A percentile compares a stretch with the other conserved stretches of the same genome.
These are phyloP conservation scores for Chiloscyllium plagiosum DNA, from an alignment of 2,113 vertebrate genomes.

Conservation along the genomic window DNA sequence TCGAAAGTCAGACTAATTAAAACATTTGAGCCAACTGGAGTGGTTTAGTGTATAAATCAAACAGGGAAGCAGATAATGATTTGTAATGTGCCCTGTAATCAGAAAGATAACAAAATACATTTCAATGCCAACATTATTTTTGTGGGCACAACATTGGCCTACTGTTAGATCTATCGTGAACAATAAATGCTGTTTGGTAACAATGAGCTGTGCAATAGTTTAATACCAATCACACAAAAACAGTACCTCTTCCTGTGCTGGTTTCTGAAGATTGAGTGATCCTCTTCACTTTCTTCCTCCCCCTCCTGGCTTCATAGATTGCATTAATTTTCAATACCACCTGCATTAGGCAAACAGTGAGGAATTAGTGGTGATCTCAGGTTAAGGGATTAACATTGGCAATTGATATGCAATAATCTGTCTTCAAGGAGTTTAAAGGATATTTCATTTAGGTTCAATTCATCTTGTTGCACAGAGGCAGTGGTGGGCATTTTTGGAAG, in stretches of 20 bases:
- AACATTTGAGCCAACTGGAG: not conserved
- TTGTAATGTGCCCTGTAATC: not conserved
- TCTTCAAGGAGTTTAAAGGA: not conserved
- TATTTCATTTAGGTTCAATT: not conserved
- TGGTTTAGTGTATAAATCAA: not conserved
- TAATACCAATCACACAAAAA: not conserved
- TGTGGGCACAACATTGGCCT: not conserved
- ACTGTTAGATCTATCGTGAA: not conserved
- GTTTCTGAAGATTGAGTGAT: slow-evolving; percentile 84
- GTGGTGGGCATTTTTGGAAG: not conserved
- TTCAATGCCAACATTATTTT: not conserved
- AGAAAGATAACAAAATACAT: not conserved
- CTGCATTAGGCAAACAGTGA: slow-evolving; percentile 55
- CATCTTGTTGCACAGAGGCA: not conserved
- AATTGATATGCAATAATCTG: not conserved
- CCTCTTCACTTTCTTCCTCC: slow-evolving; percentile 88
- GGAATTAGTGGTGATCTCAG: not conserved
- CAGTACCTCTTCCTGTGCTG: slow-evolving; percentile 84
- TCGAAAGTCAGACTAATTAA: not conserved
- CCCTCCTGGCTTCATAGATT: slow-evolving; percentile 83
- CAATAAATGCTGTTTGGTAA: not conserved
- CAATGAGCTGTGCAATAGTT: not conserved
- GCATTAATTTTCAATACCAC: slow-evolving; percentile 89
- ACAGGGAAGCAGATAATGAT: not conserved
- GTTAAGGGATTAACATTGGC: not conserved